Percentiles rank a stretch among this genome's conserved stretches.
phyloP scores from a whole-genome alignment of 1,140 invertebrate species.

The Trichonephila clavipes region DNA sequence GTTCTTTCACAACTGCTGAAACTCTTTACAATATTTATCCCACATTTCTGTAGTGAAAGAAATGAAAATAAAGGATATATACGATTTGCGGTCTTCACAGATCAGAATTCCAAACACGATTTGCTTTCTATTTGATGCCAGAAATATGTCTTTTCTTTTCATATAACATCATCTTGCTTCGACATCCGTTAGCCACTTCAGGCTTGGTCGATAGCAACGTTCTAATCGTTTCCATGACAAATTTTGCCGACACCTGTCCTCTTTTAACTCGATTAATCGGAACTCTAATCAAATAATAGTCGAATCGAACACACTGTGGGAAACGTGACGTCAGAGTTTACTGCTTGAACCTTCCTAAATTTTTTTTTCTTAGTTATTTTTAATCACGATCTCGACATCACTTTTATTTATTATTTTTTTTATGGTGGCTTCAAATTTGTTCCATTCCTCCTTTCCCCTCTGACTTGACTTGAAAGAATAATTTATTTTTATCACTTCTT shows the following conservation, averaged over 20 bases:
- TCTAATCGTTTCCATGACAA: neutral
- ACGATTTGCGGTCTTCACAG: neutral
- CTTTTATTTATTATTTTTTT: neutral
- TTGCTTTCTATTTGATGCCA: slow-evolving; percentile 37
- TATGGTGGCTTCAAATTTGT: neutral
- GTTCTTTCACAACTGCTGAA: too few relatives aligned
- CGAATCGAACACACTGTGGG: neutral
- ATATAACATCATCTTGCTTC: neutral
- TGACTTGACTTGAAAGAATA: neutral
- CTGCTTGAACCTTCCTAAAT: neutral
- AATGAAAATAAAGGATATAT: neutral
- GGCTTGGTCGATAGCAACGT: neutral
- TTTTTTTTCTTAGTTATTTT: neutral
- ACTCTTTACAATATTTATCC: too few relatives aligned
- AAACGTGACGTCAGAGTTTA: slow-evolving; percentile 4
- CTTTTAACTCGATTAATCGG: slow-evolving; percentile 30
- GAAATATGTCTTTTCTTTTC: neutral
- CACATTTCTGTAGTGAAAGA: neutral
- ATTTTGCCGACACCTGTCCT: neutral
- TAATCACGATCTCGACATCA: neutral
- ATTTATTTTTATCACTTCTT: neutral
- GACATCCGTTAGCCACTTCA: slow-evolving; percentile 41
- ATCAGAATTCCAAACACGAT: slow-evolving; percentile 29
- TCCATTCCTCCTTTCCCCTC: neutral
- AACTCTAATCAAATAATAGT: slow-evolving; percentile 25